Evolutionary conservation across 2,888 invertebrate genomes (phyloP).

Genomic region (Chalcis sispes): DNA sequence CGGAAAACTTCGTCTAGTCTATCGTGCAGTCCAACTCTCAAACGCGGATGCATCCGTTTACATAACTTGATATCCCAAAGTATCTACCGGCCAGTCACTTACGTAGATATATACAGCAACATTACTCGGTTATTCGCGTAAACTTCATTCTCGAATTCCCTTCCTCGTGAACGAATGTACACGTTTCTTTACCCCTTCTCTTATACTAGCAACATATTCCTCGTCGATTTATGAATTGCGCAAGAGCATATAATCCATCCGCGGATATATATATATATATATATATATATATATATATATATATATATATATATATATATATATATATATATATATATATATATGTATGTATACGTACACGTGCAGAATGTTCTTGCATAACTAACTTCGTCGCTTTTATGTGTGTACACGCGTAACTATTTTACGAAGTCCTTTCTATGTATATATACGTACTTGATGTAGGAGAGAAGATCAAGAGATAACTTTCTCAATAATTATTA

Average conservation of each 20-base stretch:
- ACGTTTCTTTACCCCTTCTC: no score
- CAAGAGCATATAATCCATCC: conserved; percentile 20
- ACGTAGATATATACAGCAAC: not conserved
- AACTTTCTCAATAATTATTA: conserved; percentile 1
- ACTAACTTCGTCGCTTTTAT: not conserved
- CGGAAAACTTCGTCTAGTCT: no score
- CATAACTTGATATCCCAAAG: no score
- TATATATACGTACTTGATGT: not conserved
- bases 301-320: not conserved
- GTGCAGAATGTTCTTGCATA: not conserved
- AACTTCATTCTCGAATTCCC: conserved; percentile 1
- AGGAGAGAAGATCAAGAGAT: not conserved
- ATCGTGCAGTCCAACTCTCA: no score
- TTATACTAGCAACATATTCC: no score
- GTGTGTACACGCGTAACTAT: no score
- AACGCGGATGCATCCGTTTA: conserved; percentile 2
- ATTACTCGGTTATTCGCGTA: not conserved
- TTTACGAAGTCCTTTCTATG: conserved; percentile 41
- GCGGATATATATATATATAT: not conserved
- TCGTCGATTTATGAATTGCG: conserved; percentile 26
- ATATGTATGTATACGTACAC: not conserved
- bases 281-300: not conserved
- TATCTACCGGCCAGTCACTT: conserved; percentile 14
- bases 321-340: not conserved
- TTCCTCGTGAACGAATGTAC: not conserved